Base-by-base conservation (phyloP, 2,113 vertebrate genomes). In the Muntiacus muntjak region DNA sequence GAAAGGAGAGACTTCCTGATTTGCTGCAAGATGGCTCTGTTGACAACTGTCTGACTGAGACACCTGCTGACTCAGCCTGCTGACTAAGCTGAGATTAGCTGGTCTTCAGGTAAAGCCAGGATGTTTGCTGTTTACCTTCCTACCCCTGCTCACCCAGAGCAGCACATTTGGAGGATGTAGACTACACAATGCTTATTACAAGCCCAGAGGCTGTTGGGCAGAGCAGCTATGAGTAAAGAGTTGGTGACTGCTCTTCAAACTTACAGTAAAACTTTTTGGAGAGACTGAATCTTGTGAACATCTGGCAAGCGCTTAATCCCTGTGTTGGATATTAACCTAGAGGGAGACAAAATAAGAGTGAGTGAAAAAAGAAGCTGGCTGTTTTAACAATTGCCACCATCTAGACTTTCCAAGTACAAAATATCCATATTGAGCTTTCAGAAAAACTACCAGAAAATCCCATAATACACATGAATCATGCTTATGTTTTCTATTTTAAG, bases 241-340 rank as follows among this genome's bases (percentile, higher is more conserved):
- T 40, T 91, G 54, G 33, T 62, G 62, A 40, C 30, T 1, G 0
- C 28, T 74, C 30, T 93, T 86, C 43, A 91, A 94, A 98, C 98
- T 98, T 98, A 98, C 98, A 98, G 89, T 87, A 98, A 83, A 96
- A 98, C 97, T 79, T 98, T 98, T 91, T 98, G 98, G 10, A 97
- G 93, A 97, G 98, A 98, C 16, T 97, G 98, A 95, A 98, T 98
- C 98, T 98, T 98, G 84, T 97, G 97, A 92, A 98, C 71, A 76
- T 62, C 96, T 92, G 98, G 98, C 87, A 98, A 85, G 33, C 92
- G 97, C 91, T 97, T 97, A 89, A 98, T 98, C 81, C 98, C 98
- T 47, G 98, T 98, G 50, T 98, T 98, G 94, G 98, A 98, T 97
- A 98, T 98, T 97, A 98, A 97, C 97, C 98, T 98, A 94, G 91